These are phyloP conservation scores for Scrobipalpa atriplicella DNA, from an alignment of 2,888 invertebrate species.

Conservation along the genomic window DNA sequence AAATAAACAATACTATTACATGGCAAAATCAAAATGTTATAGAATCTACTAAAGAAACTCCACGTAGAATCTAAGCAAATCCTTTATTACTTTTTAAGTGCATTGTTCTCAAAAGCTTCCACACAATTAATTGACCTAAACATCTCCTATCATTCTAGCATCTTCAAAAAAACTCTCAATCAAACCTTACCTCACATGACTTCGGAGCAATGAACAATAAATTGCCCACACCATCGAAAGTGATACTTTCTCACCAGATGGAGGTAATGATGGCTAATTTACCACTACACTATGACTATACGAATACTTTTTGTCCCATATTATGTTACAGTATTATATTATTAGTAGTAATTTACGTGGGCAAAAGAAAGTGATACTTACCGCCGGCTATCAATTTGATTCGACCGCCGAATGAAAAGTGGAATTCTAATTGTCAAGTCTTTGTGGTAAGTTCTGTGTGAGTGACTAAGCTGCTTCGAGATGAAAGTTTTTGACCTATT, in stretches of 20 bases:
- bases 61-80: too few relatives aligned
- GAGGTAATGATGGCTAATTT: conserved; percentile 34
- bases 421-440: conserved; percentile 17
- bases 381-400: conserved; percentile 1
- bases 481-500: conserved; percentile 2
- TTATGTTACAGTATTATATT: conserved; percentile 19
- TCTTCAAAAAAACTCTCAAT: neutral
- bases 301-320: conserved; percentile 31
- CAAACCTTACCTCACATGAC: neutral
- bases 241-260: conserved; percentile 35
- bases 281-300: conserved; percentile 28
- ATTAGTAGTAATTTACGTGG: conserved; percentile 15
- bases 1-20: too few relatives aligned
- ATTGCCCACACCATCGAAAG: conserved; percentile 27
- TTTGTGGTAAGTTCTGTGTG: conserved; percentile 3
- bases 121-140: neutral
- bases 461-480: neutral
- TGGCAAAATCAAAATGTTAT: too few relatives aligned
- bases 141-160: neutral
- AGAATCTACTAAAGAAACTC: too few relatives aligned
- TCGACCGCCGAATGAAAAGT: conserved; percentile 2
- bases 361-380: conserved; percentile 16
- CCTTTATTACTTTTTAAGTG: too few relatives aligned
- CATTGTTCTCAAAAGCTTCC: too few relatives aligned
- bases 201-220: conserved; percentile 2